Base-by-base conservation (phyloP, 2,888 invertebrate species). In the Drosophila mettleri region DNA sequence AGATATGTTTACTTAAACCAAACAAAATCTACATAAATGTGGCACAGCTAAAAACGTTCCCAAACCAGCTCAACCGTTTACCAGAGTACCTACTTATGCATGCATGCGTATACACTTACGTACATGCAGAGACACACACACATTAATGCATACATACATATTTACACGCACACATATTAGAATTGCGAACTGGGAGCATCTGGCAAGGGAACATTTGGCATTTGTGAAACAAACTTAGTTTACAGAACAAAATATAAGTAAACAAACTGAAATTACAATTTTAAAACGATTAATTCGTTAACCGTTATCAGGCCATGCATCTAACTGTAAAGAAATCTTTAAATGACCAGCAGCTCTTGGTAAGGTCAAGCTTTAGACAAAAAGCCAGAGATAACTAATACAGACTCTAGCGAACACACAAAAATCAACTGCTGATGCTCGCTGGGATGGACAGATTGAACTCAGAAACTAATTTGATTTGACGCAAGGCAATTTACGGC, bases 401-500 rank as follows among this genome's bases (percentile, higher is more conserved):
- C 64, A 72, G 71, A 74, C 62, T 62, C 49, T 16, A 33, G 9
- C 20, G 22, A 34, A 14, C 29, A 46, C 57, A 63, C 41, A 52
- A 60, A 53, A 45, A 60, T 75, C 66, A 62, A 36, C 71, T 61
- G 24, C 31, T 36, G 39, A 48, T 39, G 63, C 20, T 54, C 54
- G 31, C 18, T 36, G 45, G 49, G 39, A 39, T 49, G 62, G 27
- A 33, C 39, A 81, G 80, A 68, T 69, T 69, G 55, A 69, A 69
- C 66, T 49, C 48, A 63, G 66, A 62, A 69, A 55, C 66, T 73
- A 72, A 70, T 85, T 87, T 69, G 76, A 81, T 85, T 81, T 70
- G 78, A 84, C 65, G 61, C 63, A 74, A 81, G 69, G 61, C 76
- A 85, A 87, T 83, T 85, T 81, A 69, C 58, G 61, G 48, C 64